phyloP scores from a whole-genome alignment of 2,797 vertebrate genomes.

The Chelon labrosus region DNA sequence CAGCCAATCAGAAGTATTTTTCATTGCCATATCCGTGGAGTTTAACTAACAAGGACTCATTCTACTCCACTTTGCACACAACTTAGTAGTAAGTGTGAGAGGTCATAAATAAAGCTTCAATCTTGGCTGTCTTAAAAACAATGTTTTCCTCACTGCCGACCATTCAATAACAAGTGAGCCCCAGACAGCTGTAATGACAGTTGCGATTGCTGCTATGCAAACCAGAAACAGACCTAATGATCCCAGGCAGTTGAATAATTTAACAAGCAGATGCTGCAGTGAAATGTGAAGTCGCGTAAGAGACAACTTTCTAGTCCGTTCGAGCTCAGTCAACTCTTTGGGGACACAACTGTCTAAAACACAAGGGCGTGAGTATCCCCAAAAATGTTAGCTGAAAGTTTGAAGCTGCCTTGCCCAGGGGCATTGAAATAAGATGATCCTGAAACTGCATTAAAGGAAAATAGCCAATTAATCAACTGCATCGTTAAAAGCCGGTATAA shows the following conservation, averaged over 20 bases:
- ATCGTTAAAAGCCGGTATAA: constrained; percentile 72
- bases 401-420: constrained; percentile 36
- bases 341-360: constrained; percentile 44
- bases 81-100: constrained; percentile 1
- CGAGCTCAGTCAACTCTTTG: constrained; percentile 29
- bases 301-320: constrained; percentile 40
- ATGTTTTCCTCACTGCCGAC: constrained; percentile 14
- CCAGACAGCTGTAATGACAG: constrained; percentile 46
- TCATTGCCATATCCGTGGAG: not conserved
- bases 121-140: not conserved
- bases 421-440: constrained; percentile 23
- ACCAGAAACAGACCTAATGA: constrained; percentile 63
- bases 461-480: constrained; percentile 73
- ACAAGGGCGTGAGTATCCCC: not conserved
- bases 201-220: constrained; percentile 38
- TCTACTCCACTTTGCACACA: not conserved
- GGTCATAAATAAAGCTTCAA: constrained; percentile 19
- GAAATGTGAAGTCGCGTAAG: constrained; percentile 52
- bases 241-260: constrained; percentile 73
- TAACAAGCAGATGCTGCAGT: constrained; percentile 59
- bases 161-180: constrained; percentile 23
- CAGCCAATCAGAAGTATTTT: constrained; percentile 5
- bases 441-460: constrained; percentile 56
- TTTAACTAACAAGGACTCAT: constrained; percentile 10
- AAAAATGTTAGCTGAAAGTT: constrained; percentile 45